Base-by-base conservation (phyloP, 2,113 vertebrate species). In the Rissa tridactyla region DNA sequence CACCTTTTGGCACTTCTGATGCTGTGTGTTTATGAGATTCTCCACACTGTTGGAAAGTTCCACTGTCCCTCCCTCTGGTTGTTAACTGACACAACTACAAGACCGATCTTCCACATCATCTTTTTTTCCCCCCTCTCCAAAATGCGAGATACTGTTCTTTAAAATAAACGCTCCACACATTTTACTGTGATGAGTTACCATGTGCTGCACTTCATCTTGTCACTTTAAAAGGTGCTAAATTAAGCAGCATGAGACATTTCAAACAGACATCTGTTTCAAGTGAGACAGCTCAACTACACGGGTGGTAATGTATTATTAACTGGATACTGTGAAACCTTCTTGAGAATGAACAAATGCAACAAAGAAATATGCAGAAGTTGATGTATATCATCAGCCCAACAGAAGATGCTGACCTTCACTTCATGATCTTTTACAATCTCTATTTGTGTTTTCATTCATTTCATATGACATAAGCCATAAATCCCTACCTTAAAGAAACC, bases 171-270 rank as follows among this genome's bases (percentile, higher is more conserved):
- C 21, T 89, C 62, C 79, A 62, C 38, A 30, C 22, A 47, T 93
- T 83, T 93, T 60, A 81, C 64, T 71, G 86, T 20, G 38, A 88
- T 64, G 34, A 49, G 68, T 60, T 86, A 83, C 82, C 2, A 8
- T 38, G 44, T 70, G 79, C 79, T 81, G 55, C 55, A 77, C 64
- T 92, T 71, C 80, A 86, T 70, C 77, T 81, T 86, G 32, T 71
- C 92, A 89, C 80, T 91, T 77, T 71, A 78, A 77, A 93, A 95
- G 65, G 38, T 64, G 65, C 77, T 95, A 97, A 96, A 94, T 77
- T 75, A 94, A 96, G 72, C 83, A 92, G 60, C 9, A 4, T 47
- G 64, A 96, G 69, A 73, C 60, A 84, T 77, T 92, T 94, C 62
- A 78, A 89, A 47, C 30, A 86, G 83, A 78, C 77, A 84, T 70